These are phyloP conservation scores for Craseonycteris thonglongyai DNA, from an alignment of 2,113 vertebrate species.

Conservation along the genomic window DNA sequence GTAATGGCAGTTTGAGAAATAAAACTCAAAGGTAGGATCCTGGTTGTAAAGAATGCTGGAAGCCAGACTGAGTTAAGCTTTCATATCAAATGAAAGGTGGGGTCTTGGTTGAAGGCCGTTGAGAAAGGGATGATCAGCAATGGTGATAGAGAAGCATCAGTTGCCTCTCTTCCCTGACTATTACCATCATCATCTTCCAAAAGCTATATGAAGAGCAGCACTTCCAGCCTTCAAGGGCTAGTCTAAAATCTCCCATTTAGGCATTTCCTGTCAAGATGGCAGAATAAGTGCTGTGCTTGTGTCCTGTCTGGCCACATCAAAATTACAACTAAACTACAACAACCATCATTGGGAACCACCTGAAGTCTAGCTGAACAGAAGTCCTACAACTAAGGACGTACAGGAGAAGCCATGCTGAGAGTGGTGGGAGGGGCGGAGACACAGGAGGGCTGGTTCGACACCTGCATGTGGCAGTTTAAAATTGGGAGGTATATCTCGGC, in stretches of 20 bases:
- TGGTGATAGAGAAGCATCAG: background rate
- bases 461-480: too few species aligned
- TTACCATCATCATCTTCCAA: background rate
- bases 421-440: too few species aligned
- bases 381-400: too few species aligned
- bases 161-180: background rate
- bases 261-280: too few species aligned
- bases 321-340: too few species aligned
- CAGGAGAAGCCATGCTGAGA: too few species aligned
- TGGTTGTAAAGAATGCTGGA: background rate
- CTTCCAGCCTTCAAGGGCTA: background rate
- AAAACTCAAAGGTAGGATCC: background rate
- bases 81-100: background rate
- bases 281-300: too few species aligned
- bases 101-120: background rate
- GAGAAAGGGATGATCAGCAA: background rate
- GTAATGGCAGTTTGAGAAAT: background rate
- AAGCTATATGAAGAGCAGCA: background rate
- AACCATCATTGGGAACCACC: too few species aligned
- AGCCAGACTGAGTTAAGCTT: background rate
- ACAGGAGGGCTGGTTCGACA: too few species aligned
- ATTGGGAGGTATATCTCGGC: too few species aligned
- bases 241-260: background rate
- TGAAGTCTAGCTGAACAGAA: too few species aligned
- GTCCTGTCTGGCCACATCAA: too few species aligned